Percentiles rank a stretch among this genome's conserved stretches.
Conservation (phyloP, 2,113 vertebrate genomes). For the Chaenocephalus aceratus region DNA sequence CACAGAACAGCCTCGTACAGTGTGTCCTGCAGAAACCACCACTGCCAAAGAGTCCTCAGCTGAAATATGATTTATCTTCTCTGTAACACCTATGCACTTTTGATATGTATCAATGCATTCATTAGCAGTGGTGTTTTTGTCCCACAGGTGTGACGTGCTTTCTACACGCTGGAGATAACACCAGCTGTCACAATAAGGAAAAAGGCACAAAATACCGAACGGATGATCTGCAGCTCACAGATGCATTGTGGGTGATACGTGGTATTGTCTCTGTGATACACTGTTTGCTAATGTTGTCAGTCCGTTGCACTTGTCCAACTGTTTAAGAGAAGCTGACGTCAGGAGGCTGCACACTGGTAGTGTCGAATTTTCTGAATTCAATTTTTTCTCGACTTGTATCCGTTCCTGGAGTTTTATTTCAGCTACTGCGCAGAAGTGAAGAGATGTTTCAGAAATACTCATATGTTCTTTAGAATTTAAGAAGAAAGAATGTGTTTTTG, state of each 20-base stretch:
- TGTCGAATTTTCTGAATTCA: background rate
- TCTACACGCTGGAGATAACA: background rate
- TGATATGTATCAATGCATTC: slow-evolving; percentile 7
- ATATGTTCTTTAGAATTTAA: background rate
- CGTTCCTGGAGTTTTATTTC: slow-evolving; percentile 19
- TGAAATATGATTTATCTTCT: background rate
- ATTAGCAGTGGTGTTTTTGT: slow-evolving; percentile 4
- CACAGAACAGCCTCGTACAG: slow-evolving; percentile 20
- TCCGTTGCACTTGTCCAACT: slow-evolving; percentile 50
- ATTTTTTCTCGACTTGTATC: background rate
- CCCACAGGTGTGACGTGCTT: slow-evolving; percentile 3
- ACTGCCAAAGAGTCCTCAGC: background rate
- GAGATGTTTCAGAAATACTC: background rate
- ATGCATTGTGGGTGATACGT: background rate
- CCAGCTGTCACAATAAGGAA: background rate
- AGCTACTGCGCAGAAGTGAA: slow-evolving; percentile 22
- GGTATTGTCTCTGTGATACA: slow-evolving; percentile 33
- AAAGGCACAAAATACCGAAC: no score
- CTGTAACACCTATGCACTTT: slow-evolving; percentile 37
- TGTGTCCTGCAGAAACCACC: slow-evolving; percentile 33
- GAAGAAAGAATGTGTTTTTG: slow-evolving; percentile 29
- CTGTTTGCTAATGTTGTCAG: slow-evolving; percentile 34
- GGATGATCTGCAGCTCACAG: slow-evolving; percentile 10
- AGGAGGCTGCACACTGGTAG: slow-evolving; percentile 17
- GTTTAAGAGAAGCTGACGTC: slow-evolving; percentile 11